Evolutionary conservation across 1,140 invertebrate genomes (phyloP), one percentile per base, ranked within the genome.

Genomic region (Acromyrmex heyeri): DNA sequence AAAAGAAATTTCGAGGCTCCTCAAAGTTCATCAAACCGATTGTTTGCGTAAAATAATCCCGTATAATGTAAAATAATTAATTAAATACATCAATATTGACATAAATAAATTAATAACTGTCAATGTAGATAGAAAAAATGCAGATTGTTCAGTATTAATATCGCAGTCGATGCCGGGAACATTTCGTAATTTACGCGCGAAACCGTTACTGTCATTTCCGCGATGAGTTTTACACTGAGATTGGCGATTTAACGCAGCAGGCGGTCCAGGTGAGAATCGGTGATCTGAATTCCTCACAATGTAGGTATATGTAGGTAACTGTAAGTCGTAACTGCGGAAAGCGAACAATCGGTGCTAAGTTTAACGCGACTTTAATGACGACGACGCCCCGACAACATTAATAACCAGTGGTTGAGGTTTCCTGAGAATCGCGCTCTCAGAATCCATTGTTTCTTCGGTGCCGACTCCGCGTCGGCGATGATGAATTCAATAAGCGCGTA

Each of bases 351-450:
- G 55, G 73, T 34, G 70, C 62, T 72, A 77, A 64, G 50, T 72
- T 91, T 91, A 91, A 91, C 85, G 87, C 79, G 78, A 88, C 86
- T 90, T 90, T 91, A 91, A 91, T 89, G 85, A 88, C 89, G 65
- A 72, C 85, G 61, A 72, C 79, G 78, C 77, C 78, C 86, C 89
- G 88, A 77, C 87, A 82, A 30, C 65, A 70, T 24, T 69, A 75
- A 72, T 76, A 78, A 78, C 48, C 34, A n/a, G 38, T 48, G 48
- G 24, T 21, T 82, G 24, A 34, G 73, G 53, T 77, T 90, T 62
- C 72, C 34, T 87, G 88, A 72, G 77, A 89, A 83, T 86, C 57
- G 57, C 4, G 38, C 30, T 27, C 5, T 59, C 24, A 34, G n/a
- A 44, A 86, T 73, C 65, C 61, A 78, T 89, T 67, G 87, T 78